Conservation (phyloP, 1,140 invertebrate species). For the Choristoneura fumiferana region DNA sequence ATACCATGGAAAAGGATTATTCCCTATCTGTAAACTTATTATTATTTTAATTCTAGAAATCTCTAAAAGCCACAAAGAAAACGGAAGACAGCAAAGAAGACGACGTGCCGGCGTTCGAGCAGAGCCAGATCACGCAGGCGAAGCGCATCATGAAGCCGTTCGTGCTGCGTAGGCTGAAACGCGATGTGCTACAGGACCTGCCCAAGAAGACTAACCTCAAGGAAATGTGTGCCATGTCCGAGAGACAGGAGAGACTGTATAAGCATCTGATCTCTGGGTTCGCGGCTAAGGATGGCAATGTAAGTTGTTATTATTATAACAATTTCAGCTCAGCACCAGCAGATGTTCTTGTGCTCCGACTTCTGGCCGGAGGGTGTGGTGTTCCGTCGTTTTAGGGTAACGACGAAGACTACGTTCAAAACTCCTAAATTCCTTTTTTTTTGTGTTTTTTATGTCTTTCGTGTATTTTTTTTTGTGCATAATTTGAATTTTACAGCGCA, state of each 20-base stretch:
- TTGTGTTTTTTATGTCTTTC: too few relatives aligned
- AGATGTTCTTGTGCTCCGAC: too few relatives aligned
- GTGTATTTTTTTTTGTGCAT: too few relatives aligned
- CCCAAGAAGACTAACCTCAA: conserved; percentile 89
- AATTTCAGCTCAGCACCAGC: too few relatives aligned
- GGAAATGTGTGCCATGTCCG: conserved; percentile 80
- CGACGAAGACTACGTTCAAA: too few relatives aligned
- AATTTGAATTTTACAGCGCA: too few relatives aligned
- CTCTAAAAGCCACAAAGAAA: conserved; percentile 56
- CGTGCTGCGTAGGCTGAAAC: conserved; percentile 93
- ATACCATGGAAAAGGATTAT: too few relatives aligned
- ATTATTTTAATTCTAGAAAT: conserved; percentile 55
- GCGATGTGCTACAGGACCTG: conserved; percentile 89
- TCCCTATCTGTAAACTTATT: too few relatives aligned
- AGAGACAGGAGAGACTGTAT: conserved; percentile 87
- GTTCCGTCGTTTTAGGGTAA: too few relatives aligned
- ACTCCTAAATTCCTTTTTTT: too few relatives aligned
- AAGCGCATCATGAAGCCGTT: conserved; percentile 98
- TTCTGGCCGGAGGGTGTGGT: too few relatives aligned
- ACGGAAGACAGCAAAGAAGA: conserved; percentile 63
- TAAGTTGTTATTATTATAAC: conserved; percentile 38
- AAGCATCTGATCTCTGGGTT: conserved; percentile 86
- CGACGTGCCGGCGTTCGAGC: conserved; percentile 88
- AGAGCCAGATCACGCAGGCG: conserved; percentile 93
- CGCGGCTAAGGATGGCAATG: conserved; percentile 81